Percentiles rank a stretch among this genome's conserved stretches.
phyloP scores from a whole-genome alignment of 2,113 vertebrate species.

The Geococcyx californianus region DNA sequence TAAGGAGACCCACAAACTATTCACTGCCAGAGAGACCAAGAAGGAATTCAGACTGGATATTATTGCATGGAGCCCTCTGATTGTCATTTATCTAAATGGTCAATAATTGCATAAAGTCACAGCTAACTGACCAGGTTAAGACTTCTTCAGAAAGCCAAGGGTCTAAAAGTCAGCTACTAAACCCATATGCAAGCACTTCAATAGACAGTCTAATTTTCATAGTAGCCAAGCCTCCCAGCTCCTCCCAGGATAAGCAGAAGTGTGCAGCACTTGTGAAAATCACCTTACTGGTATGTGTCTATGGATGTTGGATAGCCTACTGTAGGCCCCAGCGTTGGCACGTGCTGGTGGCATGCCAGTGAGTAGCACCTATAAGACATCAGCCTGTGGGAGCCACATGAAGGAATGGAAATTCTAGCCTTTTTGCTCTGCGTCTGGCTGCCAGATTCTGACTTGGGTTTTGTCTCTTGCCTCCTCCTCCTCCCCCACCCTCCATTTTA shows the following conservation, averaged over 20 bases:
- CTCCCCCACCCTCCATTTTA: constrained; percentile 37
- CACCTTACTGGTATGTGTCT: background rate
- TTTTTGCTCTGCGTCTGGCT: background rate
- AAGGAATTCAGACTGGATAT: background rate
- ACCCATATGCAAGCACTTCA: background rate
- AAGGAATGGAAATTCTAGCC: constrained; percentile 30
- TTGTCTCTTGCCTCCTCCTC: background rate
- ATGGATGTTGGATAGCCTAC: background rate
- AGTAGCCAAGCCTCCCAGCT: background rate
- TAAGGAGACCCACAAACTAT: background rate
- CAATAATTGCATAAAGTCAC: background rate
- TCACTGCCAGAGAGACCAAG: background rate
- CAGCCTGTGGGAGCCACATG: background rate
- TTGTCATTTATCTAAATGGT: background rate
- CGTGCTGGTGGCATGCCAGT: background rate
- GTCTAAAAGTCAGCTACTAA: background rate
- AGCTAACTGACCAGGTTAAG: background rate
- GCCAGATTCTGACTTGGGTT: constrained; percentile 38
- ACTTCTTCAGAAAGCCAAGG: background rate
- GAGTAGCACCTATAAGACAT: background rate
- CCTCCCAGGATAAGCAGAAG: background rate
- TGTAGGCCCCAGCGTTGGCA: background rate
- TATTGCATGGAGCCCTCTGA: background rate
- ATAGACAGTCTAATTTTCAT: background rate
- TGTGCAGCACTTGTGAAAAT: background rate